These are phyloP conservation scores for Falco cherrug DNA, from an alignment of 2,797 vertebrate genomes.

Conservation along the genomic window DNA sequence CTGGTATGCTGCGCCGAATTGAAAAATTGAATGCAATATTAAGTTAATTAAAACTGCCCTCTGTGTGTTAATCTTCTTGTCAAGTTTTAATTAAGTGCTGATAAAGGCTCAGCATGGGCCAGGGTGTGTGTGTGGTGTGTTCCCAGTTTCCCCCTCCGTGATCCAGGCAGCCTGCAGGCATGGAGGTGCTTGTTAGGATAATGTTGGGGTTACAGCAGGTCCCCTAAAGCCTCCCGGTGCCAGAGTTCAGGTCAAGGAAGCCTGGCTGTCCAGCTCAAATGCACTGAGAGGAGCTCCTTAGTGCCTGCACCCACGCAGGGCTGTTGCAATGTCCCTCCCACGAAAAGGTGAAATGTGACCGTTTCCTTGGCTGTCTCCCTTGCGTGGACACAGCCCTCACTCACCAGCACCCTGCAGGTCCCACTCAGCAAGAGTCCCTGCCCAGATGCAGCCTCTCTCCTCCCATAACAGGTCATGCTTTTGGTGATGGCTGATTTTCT, in stretches of 20 bases:
- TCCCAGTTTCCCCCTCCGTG: background rate
- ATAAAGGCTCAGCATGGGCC: constrained; percentile 57
- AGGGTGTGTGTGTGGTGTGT: background rate
- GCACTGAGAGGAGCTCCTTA: accelerated
- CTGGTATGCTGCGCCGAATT: constrained; percentile 44
- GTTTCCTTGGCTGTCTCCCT: background rate
- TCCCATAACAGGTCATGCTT: background rate
- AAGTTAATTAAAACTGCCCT: constrained; percentile 80
- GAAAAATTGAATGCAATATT: constrained; percentile 70
- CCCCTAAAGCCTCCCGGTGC: background rate
- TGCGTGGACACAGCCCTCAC: accelerated
- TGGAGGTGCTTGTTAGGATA: background rate
- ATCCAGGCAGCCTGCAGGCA: background rate
- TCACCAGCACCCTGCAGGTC: background rate
- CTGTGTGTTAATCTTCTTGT: constrained; percentile 77
- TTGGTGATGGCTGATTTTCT: background rate
- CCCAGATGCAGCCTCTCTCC: background rate
- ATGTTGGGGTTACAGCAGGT: background rate
- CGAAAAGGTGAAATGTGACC: background rate
- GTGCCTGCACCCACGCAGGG: background rate
- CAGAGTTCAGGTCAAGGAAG: background rate
- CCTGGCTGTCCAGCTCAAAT: too few species aligned
- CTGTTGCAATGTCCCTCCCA: too few species aligned
- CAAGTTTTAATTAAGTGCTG: constrained; percentile 79
- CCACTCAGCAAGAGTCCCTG: background rate